Evolutionary conservation across 2,113 vertebrate species (phyloP).

Genomic region (Entomyzon cyanotis): DNA sequence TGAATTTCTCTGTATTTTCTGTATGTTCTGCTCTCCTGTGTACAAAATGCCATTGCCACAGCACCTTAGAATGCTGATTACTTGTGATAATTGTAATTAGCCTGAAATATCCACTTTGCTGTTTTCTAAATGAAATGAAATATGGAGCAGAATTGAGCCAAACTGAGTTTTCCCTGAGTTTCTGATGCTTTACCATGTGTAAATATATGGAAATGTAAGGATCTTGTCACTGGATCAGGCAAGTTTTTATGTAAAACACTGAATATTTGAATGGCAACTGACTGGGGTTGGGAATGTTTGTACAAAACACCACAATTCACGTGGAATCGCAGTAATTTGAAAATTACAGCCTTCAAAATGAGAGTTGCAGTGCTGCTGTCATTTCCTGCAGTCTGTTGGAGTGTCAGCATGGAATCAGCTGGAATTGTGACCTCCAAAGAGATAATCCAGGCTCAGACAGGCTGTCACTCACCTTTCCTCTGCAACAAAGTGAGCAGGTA

Average conservation of each 20-base stretch:
- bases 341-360: neutral
- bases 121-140: neutral
- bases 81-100: neutral
- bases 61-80: neutral
- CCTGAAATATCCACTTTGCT: neutral
- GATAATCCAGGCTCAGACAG: constrained; percentile 17
- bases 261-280: neutral
- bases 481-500: constrained; percentile 43
- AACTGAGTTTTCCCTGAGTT: neutral
- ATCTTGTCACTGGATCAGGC: neutral
- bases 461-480: neutral
- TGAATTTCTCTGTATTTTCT: neutral
- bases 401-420: neutral
- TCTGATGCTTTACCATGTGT: neutral
- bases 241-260: neutral
- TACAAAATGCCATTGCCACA: neutral
- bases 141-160: neutral
- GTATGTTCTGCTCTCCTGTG: neutral
- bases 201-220: neutral
- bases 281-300: neutral
- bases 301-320: neutral
- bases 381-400: neutral
- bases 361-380: neutral
- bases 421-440: constrained; percentile 28
- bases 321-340: neutral